Evolutionary conservation across 1,140 invertebrate genomes (phyloP), one percentile per base, ranked within the genome.

Genomic region (Zaprionus tsacasi): DNA sequence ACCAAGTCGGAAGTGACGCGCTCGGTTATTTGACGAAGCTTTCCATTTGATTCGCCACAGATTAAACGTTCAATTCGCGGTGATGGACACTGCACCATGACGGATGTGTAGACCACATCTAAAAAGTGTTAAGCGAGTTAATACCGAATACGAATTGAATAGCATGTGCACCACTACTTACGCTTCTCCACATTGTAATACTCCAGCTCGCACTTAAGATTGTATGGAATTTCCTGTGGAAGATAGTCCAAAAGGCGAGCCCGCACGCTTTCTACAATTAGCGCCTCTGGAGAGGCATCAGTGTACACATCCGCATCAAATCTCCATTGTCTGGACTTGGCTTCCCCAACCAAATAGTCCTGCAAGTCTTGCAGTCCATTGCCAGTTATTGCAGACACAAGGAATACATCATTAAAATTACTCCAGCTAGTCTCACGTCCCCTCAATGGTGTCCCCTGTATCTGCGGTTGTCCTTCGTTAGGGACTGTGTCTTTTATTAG

Each of bases 371-470:
- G 93, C 38, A 98, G 91, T n/a, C 97, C 97, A 93, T 95, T 95
- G 52, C 95, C 95, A 56, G 95, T 95, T 36, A 98, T 90, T 0
- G 98, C 96, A 21, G 98, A 99, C 10, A 98, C 94, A 94, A 99
- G 96, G 90, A 99, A 99, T 21, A 99, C 95, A 87, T 97, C 95
- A 12, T 94, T 93, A 87, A 99, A 99, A 74, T 96, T 88, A 50
- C 95, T 95, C 95, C 96, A 98, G 5, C 95, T 95, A 25, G 91
- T 92, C 48, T 87, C 79, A 2, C 70, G 77, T 36, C 83, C 70
- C 25, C 58, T 87, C 1, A 87, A 36, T 0, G 70, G 74, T 3
- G 63, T 36, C 17, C 69, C 77, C 17, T 12, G 8, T 36, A 35
- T 13, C 7, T 38, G 15, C 7, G 38, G 13, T n/a, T 40, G 38